Evolutionary conservation across 2,113 vertebrate species (phyloP), one percentile per base, ranked within the genome.

Genomic region (Pyxicephalus adspersus): DNA sequence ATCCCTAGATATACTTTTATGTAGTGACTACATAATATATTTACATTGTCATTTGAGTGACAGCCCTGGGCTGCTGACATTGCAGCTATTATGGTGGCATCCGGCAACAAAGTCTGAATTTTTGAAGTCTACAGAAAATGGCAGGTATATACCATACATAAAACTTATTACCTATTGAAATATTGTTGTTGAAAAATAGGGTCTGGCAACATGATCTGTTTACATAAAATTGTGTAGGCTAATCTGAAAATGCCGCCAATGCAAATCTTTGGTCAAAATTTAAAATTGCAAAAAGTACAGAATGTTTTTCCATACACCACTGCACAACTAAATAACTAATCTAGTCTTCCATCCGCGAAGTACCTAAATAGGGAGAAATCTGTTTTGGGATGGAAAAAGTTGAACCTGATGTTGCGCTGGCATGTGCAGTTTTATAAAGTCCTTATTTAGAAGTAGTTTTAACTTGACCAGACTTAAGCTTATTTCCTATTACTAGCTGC

Each of bases 391-490:
- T 52, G 76, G 76, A 77, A 77, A 77, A 78, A 25, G 64, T 58
- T 78, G 64, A 78, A 78, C 51, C 76, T 34, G 64, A 67, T 57
- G 38, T 60, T 55, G 17, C 22, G 15, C 34, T 19, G 75, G 76
- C 64, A 78, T 58, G 51, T 29, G 22, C 26, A 7, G 45, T 31
- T 57, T 78, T 17, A 18, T 38, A 25, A 66, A 34, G 51, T 78
- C 76, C 76, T 58, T 78, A 67, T 67, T 78, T 67, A 68, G 76
- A 77, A 66, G 26, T 77, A 4, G 16, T 22, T 58, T 63, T 75
- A 45, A 60, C 57, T 18, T 25, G 22, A 61, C 31, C 19, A 22
- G 57, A 63, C 67, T n/a, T 8, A 3, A 22, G 29, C 57, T 50
- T n/a, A 25, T 34, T 20, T 8, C 52, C 22, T 26, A 18, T 26